A percentile compares a stretch with the other conserved stretches of the same genome.
Conservation (phyloP, 2,888 invertebrate species). For the Scrobipalpa atriplicella region DNA sequence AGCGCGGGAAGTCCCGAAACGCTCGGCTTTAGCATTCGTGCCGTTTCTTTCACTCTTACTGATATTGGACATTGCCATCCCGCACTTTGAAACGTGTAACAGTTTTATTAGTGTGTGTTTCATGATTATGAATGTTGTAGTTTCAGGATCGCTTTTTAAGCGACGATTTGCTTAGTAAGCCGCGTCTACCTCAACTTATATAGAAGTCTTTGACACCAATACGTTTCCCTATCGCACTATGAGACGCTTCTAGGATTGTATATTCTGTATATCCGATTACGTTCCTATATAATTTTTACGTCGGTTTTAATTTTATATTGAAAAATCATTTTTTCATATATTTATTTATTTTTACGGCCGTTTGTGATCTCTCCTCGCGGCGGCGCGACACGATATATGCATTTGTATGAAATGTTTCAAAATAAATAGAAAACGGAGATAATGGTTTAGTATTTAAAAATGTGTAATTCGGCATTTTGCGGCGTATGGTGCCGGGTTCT, state of each 20-base stretch:
- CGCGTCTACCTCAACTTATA: too few species aligned
- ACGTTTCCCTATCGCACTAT: slow-evolving; percentile 14
- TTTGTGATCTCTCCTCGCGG: slow-evolving; percentile 32
- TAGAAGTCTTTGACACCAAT: too few species aligned
- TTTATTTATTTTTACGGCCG: slow-evolving; percentile 36
- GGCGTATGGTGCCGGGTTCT: slow-evolving; percentile 35
- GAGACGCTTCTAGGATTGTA: slow-evolving; percentile 16
- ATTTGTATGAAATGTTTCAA: slow-evolving; percentile 48
- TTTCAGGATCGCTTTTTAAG: too few species aligned
- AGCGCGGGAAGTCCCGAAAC: too few species aligned
- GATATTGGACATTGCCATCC: too few species aligned
- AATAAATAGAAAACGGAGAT: slow-evolving; percentile 44
- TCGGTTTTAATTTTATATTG: slow-evolving; percentile 25
- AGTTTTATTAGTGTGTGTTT: too few species aligned
- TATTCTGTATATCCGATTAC: slow-evolving; percentile 31
- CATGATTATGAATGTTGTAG: too few species aligned
- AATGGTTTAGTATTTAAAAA: slow-evolving; percentile 46
- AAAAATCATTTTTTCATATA: slow-evolving; percentile 30
- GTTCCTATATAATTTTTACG: slow-evolving; percentile 42
- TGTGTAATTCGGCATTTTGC: slow-evolving; percentile 41
- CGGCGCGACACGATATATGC: slow-evolving; percentile 36
- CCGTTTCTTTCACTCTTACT: too few species aligned
- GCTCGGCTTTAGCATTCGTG: too few species aligned
- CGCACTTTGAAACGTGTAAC: too few species aligned
- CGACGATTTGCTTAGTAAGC: too few species aligned